Evolutionary conservation across 2,888 invertebrate genomes (phyloP).

Genomic region (Drosophila kuntzei): DNA sequence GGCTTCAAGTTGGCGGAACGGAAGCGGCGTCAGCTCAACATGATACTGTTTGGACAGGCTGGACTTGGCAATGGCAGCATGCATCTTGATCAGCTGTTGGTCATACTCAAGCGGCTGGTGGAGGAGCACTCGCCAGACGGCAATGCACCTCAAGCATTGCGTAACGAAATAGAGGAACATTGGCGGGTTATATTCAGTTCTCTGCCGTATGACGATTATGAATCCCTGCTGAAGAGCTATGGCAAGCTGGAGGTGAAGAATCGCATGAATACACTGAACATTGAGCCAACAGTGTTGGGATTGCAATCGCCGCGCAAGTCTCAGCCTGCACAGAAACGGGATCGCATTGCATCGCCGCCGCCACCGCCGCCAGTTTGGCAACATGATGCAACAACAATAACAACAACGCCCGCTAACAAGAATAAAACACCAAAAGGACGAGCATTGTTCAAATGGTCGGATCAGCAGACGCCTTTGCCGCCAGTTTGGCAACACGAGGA

Average conservation of each 20-base stretch:
- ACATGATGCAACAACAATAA: conserved; percentile 15
- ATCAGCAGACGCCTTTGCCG: conserved; percentile 38
- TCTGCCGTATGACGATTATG: conserved; percentile 82
- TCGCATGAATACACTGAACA: conserved; percentile 69
- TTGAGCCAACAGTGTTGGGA: conserved; percentile 79
- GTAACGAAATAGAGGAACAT: conserved; percentile 86
- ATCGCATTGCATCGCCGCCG: conserved; percentile 30
- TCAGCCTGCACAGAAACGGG: conserved; percentile 15
- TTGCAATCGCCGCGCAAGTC: conserved; percentile 51
- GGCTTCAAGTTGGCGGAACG: conserved; percentile 85
- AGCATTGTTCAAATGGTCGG: conserved; percentile 20
- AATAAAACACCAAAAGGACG: conserved; percentile 25
- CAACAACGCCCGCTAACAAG: neutral
- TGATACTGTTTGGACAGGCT: conserved; percentile 88
- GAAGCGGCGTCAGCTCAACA: conserved; percentile 86
- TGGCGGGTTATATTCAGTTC: conserved; percentile 87
- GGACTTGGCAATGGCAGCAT: conserved; percentile 87
- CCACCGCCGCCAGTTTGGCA: conserved; percentile 34
- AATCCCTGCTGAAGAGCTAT: conserved; percentile 76
- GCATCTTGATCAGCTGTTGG: conserved; percentile 86
- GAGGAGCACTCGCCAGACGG: conserved; percentile 71
- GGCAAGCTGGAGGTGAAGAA: conserved; percentile 70
- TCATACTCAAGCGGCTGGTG: conserved; percentile 76
- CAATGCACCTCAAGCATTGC: conserved; percentile 85
- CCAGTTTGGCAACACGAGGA: conserved; percentile 55